Evolutionary conservation across 2,888 invertebrate species (phyloP).

Genomic region (Xestia rhomboidea): DNA sequence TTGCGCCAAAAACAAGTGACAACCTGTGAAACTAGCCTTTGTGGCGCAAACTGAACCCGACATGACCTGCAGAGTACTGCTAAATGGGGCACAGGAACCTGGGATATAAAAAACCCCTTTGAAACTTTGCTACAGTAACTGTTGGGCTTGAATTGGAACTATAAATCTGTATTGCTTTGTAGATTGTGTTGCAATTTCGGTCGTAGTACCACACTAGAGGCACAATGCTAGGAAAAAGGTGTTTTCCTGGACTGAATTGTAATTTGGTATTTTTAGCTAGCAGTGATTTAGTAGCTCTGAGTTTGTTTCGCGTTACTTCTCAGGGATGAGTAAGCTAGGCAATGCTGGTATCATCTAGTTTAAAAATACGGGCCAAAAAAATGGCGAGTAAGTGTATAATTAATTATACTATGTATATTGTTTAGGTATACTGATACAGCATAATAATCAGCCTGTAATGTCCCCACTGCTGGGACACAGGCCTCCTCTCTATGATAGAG

Average conservation of each 20-base stretch:
- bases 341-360: neutral
- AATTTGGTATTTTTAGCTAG: neutral
- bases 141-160: slow-evolving; percentile 16
- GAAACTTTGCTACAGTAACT: slow-evolving; percentile 5
- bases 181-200: slow-evolving; percentile 16
- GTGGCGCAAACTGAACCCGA: slow-evolving; percentile 39
- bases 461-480: too few relatives aligned
- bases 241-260: neutral
- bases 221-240: neutral
- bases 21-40: slow-evolving; percentile 45
- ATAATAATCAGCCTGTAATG: too few relatives aligned
- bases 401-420: too few relatives aligned
- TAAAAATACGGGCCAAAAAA: neutral
- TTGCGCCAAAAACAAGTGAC: slow-evolving; percentile 30
- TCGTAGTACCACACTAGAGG: neutral
- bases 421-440: too few relatives aligned
- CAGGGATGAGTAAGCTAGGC: neutral
- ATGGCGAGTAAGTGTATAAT: neutral
- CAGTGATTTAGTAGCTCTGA: neutral
- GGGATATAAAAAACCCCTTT: slow-evolving; percentile 37
- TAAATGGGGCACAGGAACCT: slow-evolving; percentile 24
- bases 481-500: too few relatives aligned
- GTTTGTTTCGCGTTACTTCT: neutral
- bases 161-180: slow-evolving; percentile 35
- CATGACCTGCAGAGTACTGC: slow-evolving; percentile 25